phyloP scores from a whole-genome alignment of 2,888 invertebrate species.

The Ramazzottius varieornatus region DNA sequence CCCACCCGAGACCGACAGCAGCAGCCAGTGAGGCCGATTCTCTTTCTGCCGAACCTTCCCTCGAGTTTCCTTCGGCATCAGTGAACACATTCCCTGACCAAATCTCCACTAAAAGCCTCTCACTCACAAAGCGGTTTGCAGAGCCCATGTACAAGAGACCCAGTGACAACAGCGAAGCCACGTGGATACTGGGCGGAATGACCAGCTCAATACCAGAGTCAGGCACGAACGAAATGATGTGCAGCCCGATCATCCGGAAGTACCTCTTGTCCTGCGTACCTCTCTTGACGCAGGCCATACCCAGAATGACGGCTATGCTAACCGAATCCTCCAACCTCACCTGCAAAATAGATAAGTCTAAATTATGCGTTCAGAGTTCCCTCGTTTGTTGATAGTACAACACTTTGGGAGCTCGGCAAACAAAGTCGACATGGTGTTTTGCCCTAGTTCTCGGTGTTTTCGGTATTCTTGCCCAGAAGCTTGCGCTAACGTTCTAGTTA shows the following conservation, averaged over 20 bases:
- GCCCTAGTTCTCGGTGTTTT: too few relatives aligned
- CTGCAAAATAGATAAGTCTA: too few relatives aligned
- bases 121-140: neutral
- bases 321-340: neutral
- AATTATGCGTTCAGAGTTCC: too few relatives aligned
- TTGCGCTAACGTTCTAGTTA: too few relatives aligned
- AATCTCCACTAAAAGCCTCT: neutral
- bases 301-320: neutral
- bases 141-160: neutral
- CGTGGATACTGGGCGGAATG: neutral
- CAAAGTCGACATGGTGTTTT: too few relatives aligned
- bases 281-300: slow-evolving; percentile 3
- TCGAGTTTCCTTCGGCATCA: neutral
- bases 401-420: too few relatives aligned
- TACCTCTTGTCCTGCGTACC: neutral
- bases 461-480: too few relatives aligned
- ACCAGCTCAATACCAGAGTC: neutral
- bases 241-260: slow-evolving; percentile 3
- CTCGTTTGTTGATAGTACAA: too few relatives aligned
- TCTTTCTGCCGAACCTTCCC: neutral
- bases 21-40: slow-evolving; percentile 1
- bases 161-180: neutral
- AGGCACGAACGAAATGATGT: neutral
- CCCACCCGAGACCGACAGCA: neutral
- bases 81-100: neutral